Conservation (phyloP, 2,888 invertebrate genomes). For the Andricus quercusramuli region DNA sequence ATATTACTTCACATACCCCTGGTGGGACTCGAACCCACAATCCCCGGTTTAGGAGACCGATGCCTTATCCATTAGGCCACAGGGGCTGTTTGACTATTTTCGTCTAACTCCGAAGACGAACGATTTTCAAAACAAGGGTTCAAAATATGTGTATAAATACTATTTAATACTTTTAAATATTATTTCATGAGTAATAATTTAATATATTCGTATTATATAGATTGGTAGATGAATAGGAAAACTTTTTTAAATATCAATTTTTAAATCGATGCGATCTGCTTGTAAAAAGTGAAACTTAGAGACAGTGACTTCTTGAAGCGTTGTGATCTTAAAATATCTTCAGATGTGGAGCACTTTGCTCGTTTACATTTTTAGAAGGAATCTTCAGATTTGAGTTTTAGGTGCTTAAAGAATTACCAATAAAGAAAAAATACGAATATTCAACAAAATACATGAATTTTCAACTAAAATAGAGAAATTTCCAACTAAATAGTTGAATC, state of each 20-base stretch:
- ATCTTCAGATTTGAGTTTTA: slow-evolving; percentile 5
- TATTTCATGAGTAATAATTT: background rate
- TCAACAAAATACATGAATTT: too few relatives aligned
- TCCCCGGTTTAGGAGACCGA: slow-evolving; percentile 92
- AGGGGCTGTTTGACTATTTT: slow-evolving; percentile 81
- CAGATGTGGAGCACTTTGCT: slow-evolving; percentile 38
- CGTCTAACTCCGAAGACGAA: background rate
- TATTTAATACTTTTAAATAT: background rate
- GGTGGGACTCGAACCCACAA: slow-evolving; percentile 93
- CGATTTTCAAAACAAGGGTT: background rate
- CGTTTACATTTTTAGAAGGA: slow-evolving; percentile 39
- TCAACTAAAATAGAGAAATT: too few relatives aligned
- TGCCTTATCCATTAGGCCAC: slow-evolving; percentile 92
- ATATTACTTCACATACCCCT: slow-evolving; percentile 83
- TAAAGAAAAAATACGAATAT: too few relatives aligned
- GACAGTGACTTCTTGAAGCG: slow-evolving; percentile 37
- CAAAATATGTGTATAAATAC: background rate
- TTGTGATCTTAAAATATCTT: slow-evolving; percentile 39
- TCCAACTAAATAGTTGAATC: too few relatives aligned
- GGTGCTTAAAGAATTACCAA: background rate
- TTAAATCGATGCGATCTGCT: background rate
- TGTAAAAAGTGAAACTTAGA: slow-evolving; percentile 17
- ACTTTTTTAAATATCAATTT: background rate
- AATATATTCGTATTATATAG: background rate
- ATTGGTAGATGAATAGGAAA: background rate